These are phyloP conservation scores for Ctenopoma multispine DNA, from an alignment of 2,797 vertebrate genomes.

Conservation along the genomic window DNA sequence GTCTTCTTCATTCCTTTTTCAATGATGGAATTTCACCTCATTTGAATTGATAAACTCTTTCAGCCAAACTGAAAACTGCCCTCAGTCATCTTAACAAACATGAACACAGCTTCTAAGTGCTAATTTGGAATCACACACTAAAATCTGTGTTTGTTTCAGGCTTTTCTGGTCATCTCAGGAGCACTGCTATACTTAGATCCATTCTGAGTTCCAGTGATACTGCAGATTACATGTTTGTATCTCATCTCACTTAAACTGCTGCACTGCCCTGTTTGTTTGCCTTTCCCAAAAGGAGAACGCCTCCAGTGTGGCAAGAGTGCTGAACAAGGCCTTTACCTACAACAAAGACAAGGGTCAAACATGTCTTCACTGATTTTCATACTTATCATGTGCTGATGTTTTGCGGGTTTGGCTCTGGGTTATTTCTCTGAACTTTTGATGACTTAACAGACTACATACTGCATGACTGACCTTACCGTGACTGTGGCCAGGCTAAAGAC, in stretches of 20 bases:
- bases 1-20: neutral
- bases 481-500: conserved; percentile 16
- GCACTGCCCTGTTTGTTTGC: conserved; percentile 40
- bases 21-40: neutral
- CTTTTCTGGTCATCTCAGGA: conserved; percentile 51
- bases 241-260: conserved; percentile 30
- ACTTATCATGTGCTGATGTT: conserved; percentile 44
- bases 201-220: conserved; percentile 35
- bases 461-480: conserved; percentile 22
- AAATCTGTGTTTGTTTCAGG: conserved; percentile 39
- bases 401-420: conserved; percentile 23
- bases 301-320: conserved; percentile 37
- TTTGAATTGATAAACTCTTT: neutral
- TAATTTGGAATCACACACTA: conserved; percentile 28
- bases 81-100: conserved; percentile 21
- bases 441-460: conserved; percentile 13
- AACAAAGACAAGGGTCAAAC: conserved; percentile 26
- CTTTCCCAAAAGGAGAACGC: conserved; percentile 19
- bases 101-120: neutral
- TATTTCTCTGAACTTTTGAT: conserved; percentile 45
- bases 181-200: conserved; percentile 49
- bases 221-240: conserved; percentile 48
- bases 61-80: neutral
- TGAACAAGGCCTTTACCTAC: conserved; percentile 30
- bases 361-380: conserved; percentile 15